Evolutionary conservation across 2,797 vertebrate genomes (phyloP).

Genomic region (Antrozous pallidus): DNA sequence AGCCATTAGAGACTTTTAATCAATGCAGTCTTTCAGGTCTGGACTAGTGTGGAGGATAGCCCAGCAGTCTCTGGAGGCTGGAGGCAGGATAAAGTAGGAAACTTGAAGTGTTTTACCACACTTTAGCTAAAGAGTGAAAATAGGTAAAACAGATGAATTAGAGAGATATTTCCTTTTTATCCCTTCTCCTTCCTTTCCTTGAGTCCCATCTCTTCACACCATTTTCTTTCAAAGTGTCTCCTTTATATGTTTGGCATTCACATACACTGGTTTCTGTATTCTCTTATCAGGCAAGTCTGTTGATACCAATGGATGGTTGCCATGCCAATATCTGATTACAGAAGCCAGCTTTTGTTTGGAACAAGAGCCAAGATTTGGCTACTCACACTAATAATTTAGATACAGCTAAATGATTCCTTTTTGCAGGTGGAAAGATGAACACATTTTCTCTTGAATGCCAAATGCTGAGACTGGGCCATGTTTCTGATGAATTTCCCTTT

Average conservation of each 20-base stretch:
- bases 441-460: not conserved
- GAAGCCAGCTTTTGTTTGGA: constrained; percentile 13
- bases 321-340: not conserved
- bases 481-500: not conserved
- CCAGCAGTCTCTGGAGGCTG: not conserved
- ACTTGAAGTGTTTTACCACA: not conserved
- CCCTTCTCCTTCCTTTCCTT: not conserved
- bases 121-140: not conserved
- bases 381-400: constrained; percentile 38
- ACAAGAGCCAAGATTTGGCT: not conserved
- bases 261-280: not conserved
- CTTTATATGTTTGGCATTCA: not conserved
- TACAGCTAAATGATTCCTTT: constrained; percentile 2
- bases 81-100: not conserved
- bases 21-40: not conserved
- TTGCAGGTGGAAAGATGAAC: constrained; percentile 16
- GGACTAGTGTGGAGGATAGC: not conserved
- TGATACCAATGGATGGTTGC: not conserved
- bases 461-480: not conserved
- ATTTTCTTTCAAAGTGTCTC: not conserved
- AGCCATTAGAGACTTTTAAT: not conserved
- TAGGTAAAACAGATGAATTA: not conserved
- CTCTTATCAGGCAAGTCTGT: not conserved
- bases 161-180: not conserved
- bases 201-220: not conserved